Evolutionary conservation across 2,113 vertebrate species (phyloP), one percentile per base, ranked within the genome.

Genomic region (Nettapus auritus): DNA sequence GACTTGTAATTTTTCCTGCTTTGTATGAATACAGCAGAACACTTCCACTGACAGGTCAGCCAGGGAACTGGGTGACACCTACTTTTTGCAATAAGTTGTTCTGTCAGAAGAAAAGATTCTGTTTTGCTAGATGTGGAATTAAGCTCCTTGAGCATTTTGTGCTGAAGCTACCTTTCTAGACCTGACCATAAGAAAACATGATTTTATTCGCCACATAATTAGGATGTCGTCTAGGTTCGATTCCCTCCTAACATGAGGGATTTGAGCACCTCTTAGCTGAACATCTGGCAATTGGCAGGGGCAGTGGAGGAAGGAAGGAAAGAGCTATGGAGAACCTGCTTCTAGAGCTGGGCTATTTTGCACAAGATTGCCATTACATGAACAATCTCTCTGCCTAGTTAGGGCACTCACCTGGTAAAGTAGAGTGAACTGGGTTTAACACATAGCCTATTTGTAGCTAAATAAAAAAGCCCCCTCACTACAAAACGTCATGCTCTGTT

Each of bases 171-270:
- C 8, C 31, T 63, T 75, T 70, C 44, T 46, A 80, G 36, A 81
- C 17, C 9, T 0, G 2, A 55, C 57, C 70, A 66, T n/a, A 60
- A 71, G 10, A 86, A 60, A 60, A 70, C 29, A 90, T 1, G 0
- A 36, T 2, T 76, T 15, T 36, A 86, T 52, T 81, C 23, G 42
- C 8, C 34, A 78, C 67, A 71, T 1, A 3, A 22, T 34, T 81
- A 56, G 71, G 11, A 71, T 60, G 8, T 29, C 14, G 59, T 84
- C 44, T 40, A 34, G 28, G 23, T 78, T 79, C 31, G 42, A 57
- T 48, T 34, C 19, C 9, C 21, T 90, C 53, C 31, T 40, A 28
- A 77, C 13, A 55, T 7, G n/a, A 55, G 26, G 59, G 38, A 44
- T 70, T 6, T 26, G 57, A 88, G 60, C 1, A 1, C 8, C 48